Conservation (phyloP, 2,888 invertebrate genomes). For the Lordiphosa andalusiaca region DNA sequence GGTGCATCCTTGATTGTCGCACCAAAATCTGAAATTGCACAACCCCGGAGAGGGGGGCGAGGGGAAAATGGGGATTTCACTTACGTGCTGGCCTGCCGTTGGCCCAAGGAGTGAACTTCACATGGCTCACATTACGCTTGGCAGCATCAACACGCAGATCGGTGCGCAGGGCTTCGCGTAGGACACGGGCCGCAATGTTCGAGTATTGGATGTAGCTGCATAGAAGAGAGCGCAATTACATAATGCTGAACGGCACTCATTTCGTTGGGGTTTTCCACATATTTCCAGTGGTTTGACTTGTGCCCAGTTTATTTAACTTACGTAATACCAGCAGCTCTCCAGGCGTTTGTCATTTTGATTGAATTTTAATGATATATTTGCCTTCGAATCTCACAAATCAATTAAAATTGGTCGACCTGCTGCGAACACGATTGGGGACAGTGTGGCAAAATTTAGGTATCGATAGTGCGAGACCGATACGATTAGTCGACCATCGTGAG, state of each 20-base stretch:
- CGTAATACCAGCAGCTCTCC: conserved; percentile 93
- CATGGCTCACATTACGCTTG: conserved; percentile 87
- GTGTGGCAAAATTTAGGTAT: no score
- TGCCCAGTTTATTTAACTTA: conserved; percentile 81
- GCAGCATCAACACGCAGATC: conserved; percentile 87
- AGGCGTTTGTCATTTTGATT: conserved; percentile 85
- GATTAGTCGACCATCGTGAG: no score
- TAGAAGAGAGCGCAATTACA: conserved; percentile 42
- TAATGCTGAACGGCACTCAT: conserved; percentile 36
- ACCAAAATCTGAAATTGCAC: conserved; percentile 16
- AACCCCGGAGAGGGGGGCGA: conserved; percentile 1
- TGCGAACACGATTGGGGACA: no score
- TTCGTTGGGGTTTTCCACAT: neutral
- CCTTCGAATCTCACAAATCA: no score
- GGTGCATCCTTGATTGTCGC: no score
- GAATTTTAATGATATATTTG: conserved; percentile 33
- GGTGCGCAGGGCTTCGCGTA: conserved; percentile 90
- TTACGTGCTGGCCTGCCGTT: conserved; percentile 93
- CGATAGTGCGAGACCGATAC: no score
- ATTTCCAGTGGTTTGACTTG: neutral
- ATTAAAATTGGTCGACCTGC: no score
- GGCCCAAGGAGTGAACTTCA: conserved; percentile 93
- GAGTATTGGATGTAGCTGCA: conserved; percentile 97
- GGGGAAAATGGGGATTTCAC: conserved; percentile 76
- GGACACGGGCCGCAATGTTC: conserved; percentile 92